Evolutionary conservation across 1,140 invertebrate species (phyloP).

Genomic region (Rhagoletis zephyria): DNA sequence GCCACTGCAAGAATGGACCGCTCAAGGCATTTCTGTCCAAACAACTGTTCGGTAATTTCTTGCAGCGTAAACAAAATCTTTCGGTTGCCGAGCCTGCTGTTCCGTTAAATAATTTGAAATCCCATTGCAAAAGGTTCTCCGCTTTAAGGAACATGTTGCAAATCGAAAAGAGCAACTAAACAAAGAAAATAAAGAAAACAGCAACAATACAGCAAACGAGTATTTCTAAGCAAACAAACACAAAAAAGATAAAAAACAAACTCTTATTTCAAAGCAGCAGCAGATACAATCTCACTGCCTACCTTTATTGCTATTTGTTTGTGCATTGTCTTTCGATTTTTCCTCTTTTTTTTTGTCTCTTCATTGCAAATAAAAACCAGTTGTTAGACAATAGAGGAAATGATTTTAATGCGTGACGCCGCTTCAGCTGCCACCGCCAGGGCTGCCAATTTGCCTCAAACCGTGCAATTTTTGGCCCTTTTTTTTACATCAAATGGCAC

Average conservation of each 20-base stretch:
- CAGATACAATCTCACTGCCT: neutral
- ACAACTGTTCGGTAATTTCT: too few relatives aligned
- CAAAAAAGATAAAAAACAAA: constrained; percentile 11
- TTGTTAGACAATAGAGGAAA: constrained; percentile 49
- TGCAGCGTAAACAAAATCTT: too few relatives aligned
- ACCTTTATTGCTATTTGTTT: constrained; percentile 2
- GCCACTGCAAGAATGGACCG: too few relatives aligned
- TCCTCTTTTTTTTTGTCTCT: neutral
- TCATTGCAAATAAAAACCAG: constrained; percentile 30
- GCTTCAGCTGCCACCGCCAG: neutral
- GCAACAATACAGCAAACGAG: neutral
- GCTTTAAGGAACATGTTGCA: too few relatives aligned
- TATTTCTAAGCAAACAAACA: neutral
- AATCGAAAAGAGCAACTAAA: too few relatives aligned
- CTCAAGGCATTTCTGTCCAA: too few relatives aligned
- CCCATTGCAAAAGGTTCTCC: too few relatives aligned
- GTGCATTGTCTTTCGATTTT: neutral
- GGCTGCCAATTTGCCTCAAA: too few relatives aligned
- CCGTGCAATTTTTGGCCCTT: too few relatives aligned
- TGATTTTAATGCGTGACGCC: constrained; percentile 49
- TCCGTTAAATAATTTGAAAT: too few relatives aligned
- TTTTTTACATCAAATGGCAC: too few relatives aligned
- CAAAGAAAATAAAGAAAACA: neutral
- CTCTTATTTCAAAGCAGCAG: neutral
- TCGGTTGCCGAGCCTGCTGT: too few relatives aligned